Evolutionary conservation across 2,113 vertebrate genomes (phyloP).

Genomic region (Pseudorasbora parva): DNA sequence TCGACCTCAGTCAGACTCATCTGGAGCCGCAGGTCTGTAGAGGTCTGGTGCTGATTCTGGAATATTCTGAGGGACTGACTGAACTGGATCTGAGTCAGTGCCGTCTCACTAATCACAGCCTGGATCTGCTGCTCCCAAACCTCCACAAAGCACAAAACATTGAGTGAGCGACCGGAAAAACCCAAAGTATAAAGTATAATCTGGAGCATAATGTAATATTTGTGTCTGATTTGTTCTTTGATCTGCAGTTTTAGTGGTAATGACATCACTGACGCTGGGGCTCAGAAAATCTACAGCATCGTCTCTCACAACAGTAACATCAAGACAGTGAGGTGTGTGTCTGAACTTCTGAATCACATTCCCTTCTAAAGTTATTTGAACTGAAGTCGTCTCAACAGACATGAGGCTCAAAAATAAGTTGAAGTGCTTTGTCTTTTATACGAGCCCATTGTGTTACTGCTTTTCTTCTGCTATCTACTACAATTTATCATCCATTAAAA

Average conservation of each 20-base stretch:
- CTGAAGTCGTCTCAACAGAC: too few relatives aligned
- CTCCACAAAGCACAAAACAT: conserved; percentile 55
- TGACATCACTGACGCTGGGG: conserved; percentile 54
- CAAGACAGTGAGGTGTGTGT: conserved; percentile 54
- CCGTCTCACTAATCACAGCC: conserved; percentile 43
- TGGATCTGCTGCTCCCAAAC: conserved; percentile 54
- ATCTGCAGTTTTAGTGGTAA: conserved; percentile 57
- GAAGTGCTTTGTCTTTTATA: not conserved
- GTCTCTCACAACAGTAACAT: conserved; percentile 30
- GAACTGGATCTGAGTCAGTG: conserved; percentile 63
- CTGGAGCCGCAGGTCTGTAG: conserved; percentile 47
- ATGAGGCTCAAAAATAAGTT: too few relatives aligned
- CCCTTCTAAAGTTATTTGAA: not conserved
- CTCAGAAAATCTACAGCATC: conserved; percentile 24
- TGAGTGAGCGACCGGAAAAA: conserved; percentile 52
- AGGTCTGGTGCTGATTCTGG: conserved; percentile 55
- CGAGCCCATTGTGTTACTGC: not conserved
- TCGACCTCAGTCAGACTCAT: conserved; percentile 59
- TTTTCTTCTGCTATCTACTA: too few relatives aligned
- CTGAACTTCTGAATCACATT: too few relatives aligned
- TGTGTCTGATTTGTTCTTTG: not conserved
- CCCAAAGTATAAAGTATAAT: not conserved
- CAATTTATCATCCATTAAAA: not conserved
- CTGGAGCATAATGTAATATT: not conserved
- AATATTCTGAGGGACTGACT: conserved; percentile 53